Evolutionary conservation across 2,888 invertebrate genomes (phyloP).

Genomic region (Chorisops tibialis): DNA sequence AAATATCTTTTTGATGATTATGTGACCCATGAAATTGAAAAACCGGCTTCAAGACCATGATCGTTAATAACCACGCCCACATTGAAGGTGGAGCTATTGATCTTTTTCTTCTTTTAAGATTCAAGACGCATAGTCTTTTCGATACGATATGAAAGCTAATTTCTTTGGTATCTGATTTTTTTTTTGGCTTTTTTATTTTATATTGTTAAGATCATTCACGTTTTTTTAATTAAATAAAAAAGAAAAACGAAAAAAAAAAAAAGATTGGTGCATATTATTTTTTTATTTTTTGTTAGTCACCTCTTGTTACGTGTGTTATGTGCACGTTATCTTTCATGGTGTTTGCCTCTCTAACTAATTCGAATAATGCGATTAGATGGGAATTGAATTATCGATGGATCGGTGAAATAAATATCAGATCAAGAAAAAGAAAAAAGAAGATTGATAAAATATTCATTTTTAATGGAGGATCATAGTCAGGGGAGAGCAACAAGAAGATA

Average conservation of each 20-base stretch:
- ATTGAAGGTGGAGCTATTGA: constrained; percentile 27
- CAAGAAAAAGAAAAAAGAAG: background rate
- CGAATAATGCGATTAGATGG: constrained; percentile 19
- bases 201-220: too few species aligned
- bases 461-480: constrained; percentile 19
- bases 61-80: constrained; percentile 26
- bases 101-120: background rate
- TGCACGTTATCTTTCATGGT: background rate
- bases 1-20: constrained; percentile 5
- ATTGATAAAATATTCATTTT: constrained; percentile 14
- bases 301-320: constrained; percentile 5
- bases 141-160: too few species aligned
- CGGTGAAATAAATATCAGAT: background rate
- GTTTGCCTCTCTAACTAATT: constrained; percentile 22
- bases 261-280: too few species aligned
- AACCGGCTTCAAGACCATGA: constrained; percentile 22
- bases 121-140: too few species aligned
- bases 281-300: constrained; percentile 9
- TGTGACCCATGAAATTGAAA: constrained; percentile 14
- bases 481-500: constrained; percentile 15
- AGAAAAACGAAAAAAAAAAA: too few species aligned
- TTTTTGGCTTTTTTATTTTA: too few species aligned
- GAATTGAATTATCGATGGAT: constrained; percentile 20
- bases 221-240: too few species aligned
- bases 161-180: too few species aligned